Evolutionary conservation across 1,140 invertebrate species (phyloP), one percentile per base, ranked within the genome.

Genomic region (Drosophila pruinosa): DNA sequence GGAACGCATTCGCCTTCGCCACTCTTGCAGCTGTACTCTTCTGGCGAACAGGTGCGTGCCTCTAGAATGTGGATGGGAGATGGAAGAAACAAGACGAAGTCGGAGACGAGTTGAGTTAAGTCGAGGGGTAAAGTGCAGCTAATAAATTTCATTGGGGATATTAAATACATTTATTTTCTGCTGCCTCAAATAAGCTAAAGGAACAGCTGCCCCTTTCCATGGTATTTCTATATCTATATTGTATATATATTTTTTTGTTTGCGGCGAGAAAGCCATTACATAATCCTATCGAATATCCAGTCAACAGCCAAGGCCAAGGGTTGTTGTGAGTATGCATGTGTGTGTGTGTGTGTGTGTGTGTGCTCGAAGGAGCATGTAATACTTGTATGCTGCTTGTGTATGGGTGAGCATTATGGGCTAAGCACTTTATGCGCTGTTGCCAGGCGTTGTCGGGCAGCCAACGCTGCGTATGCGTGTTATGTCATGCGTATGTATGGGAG

Each of bases 11-110:
- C 95, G 43, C 96, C 96, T 56, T 93, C 93, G 67, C 93, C 93
- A 28, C 94, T 94, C 72, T 95, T 94, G 91, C 97, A 98, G 7
- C 95, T 95, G 92, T 97, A 98, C 91, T 97, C 95, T 89, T 97
- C 96, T n/a, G 94, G 93, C 38, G 94, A 95, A 93, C 97, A 98
- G 72, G 94, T 94, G 92, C 95, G 95, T 90, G 93, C 92, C 92
- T 94, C 96, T 96, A 93, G 36, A 92, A 93, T 83, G 34, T 41
- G 31, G 31, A 12, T 34, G 31, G 31, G 12, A 57, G 39, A 52
- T 45, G 47, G 22, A 52, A 63, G 54, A 58, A 53, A 67, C 21
- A 53, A 50, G 24, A 10, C 21, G 6, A 15, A 34, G 21, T 31
- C 7, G 24, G 26, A 64, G 47, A 21, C 41, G 22, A 48, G 7